Evolutionary conservation across 2,888 invertebrate genomes (phyloP), one percentile per base, ranked within the genome.

Genomic region (Caenorhabditis parvicauda): DNA sequence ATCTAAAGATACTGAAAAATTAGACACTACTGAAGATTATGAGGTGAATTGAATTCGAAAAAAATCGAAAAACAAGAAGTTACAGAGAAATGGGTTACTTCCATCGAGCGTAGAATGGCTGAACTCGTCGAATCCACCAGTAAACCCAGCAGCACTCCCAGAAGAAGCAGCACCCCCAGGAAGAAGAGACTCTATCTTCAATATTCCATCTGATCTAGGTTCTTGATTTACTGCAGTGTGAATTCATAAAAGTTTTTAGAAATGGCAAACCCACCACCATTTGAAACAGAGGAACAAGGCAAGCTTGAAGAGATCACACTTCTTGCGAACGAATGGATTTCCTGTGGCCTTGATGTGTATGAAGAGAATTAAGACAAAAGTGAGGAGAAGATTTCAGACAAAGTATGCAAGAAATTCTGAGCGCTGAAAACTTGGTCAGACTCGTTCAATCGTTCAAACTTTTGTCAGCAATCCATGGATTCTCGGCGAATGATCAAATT

Each of bases 1-100:
- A 4, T 47, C 53, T 4, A 57, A 52, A 28, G 67, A 70, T 14
- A 62, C 66, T 38, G 38, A 64, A 0, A 35, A 45, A 17, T 44
- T 67, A 6, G 69, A 70, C 28, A 70, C 69, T 2, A 58, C 69
- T 2, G 69, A 70, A 48, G 69, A 70, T 21, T 62, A 67, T 54
- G 66, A 69, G 54, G 57, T 66, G n/a, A 38, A 28, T 22, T 9
- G 3, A 25, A 17, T 6, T 29, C 29, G n/a, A n/a, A 5, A n/a
- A 17, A 1, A 14, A 35, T 37, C 21, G 46, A 17, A 39, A 39
- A 39, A 12, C 21, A n/a, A 38, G 25, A 49, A 22, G 5, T 43
- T 52, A 32, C 38, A 66, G 63, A 47, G 60, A 24, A 69, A 69
- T 44, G 68, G 67, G 9, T 49, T 72, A 1, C 51, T 72, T 12